A percentile compares a stretch with the other conserved stretches of the same genome.
Conservation (phyloP, 2,797 vertebrate genomes). For the Thunnus albacares region DNA sequence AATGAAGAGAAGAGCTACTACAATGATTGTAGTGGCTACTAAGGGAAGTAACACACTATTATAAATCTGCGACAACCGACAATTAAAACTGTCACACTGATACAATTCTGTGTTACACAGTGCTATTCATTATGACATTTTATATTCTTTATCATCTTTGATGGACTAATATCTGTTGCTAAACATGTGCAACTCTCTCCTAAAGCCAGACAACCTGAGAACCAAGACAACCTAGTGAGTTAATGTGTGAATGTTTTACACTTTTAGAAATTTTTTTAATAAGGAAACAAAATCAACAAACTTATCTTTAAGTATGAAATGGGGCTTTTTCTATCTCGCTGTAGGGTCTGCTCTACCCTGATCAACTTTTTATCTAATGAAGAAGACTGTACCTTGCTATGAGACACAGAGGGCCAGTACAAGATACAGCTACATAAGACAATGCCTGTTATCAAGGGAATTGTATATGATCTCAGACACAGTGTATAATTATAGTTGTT, state of each 20-base stretch:
- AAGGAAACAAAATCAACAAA: conserved; percentile 3
- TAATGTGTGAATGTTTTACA: not conserved
- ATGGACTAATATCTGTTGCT: not conserved
- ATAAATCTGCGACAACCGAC: not conserved
- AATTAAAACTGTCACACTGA: not conserved
- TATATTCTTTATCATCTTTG: not conserved
- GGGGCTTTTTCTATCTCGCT: not conserved
- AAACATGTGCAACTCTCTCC: not conserved
- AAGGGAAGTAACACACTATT: not conserved
- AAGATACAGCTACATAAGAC: too few relatives aligned
- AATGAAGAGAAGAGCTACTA: conserved; percentile 1
- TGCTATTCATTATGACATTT: not conserved
- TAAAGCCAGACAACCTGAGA: not conserved
- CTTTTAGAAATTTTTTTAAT: not conserved
- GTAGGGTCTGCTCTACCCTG: not conserved
- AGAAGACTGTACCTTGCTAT: not conserved
- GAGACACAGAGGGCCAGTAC: not conserved
- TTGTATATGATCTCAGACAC: not conserved
- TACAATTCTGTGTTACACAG: not conserved
- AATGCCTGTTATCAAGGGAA: not conserved
- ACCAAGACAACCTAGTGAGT: not conserved
- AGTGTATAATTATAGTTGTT: not conserved
- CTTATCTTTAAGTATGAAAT: not conserved
- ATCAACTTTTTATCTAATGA: not conserved
- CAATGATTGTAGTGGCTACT: not conserved